Percentiles rank a stretch among this genome's conserved stretches.
Evolutionary conservation across 2,113 vertebrate species (phyloP).

Genomic region (Platanista minor): DNA sequence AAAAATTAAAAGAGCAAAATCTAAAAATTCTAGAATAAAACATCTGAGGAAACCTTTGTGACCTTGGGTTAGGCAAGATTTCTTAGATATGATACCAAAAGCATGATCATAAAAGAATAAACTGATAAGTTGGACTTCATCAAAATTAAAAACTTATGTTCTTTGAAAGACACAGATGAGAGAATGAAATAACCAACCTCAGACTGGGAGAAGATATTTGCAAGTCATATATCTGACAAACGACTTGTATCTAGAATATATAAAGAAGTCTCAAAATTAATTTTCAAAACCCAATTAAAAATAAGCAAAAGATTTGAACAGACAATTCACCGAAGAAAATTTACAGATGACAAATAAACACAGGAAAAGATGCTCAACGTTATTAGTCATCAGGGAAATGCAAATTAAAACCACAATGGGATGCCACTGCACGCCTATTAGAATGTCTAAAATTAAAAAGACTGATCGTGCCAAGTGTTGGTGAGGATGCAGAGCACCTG

Average conservation of each 20-base stretch:
- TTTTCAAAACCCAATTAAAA: background rate
- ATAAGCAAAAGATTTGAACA: constrained; percentile 24
- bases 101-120: background rate
- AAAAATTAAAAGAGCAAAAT: background rate
- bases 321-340: background rate
- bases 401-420: background rate
- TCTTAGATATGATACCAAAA: background rate
- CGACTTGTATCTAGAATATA: background rate
- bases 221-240: constrained; percentile 17
- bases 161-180: background rate
- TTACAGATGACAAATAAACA: background rate
- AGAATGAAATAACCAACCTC: constrained; percentile 6
- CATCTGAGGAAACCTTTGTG: background rate
- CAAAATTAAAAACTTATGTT: background rate
- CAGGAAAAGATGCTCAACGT: background rate
- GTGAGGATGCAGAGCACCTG: background rate
- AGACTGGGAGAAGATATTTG: constrained; percentile 4
- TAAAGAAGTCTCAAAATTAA: background rate
- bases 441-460: background rate
- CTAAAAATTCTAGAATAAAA: background rate
- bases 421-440: background rate
- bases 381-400: background rate
- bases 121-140: background rate
- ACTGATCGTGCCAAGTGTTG: background rate
- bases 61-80: background rate